Conservation (phyloP, 2,797 vertebrate genomes). For the Sebastes vulpes region DNA sequence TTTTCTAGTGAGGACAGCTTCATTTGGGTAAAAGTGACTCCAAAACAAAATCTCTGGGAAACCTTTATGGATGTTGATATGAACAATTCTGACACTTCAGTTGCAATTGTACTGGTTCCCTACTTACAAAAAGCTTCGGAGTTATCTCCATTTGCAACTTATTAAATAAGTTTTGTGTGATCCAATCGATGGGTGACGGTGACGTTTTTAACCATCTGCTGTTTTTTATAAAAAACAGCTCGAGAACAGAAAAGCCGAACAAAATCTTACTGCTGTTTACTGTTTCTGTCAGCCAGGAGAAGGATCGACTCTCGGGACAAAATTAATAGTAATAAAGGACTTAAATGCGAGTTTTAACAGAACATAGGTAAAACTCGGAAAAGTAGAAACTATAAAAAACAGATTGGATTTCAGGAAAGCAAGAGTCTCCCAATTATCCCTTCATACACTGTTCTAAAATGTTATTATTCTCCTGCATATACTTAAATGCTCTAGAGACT, state of each 20-base stretch:
- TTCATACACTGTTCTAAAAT: neutral
- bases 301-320: neutral
- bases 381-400: neutral
- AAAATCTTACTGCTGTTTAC: neutral
- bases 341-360: neutral
- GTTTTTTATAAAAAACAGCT: neutral
- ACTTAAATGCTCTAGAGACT: neutral
- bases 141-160: neutral
- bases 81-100: neutral
- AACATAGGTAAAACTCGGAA: neutral
- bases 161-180: neutral
- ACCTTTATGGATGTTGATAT: neutral
- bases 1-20: neutral
- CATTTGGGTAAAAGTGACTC: neutral
- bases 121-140: neutral
- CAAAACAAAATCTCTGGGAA: neutral
- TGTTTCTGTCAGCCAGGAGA: neutral
- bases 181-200: neutral
- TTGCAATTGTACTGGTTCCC: neutral
- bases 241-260: neutral
- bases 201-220: slow-evolving; percentile 8
- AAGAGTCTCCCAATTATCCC: neutral
- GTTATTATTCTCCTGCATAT: neutral
- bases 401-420: slow-evolving; percentile 8
- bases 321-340: neutral